Percentiles rank a stretch among this genome's conserved stretches.
Conservation (phyloP, 2,113 vertebrate genomes). For the Cavia aperea region DNA sequence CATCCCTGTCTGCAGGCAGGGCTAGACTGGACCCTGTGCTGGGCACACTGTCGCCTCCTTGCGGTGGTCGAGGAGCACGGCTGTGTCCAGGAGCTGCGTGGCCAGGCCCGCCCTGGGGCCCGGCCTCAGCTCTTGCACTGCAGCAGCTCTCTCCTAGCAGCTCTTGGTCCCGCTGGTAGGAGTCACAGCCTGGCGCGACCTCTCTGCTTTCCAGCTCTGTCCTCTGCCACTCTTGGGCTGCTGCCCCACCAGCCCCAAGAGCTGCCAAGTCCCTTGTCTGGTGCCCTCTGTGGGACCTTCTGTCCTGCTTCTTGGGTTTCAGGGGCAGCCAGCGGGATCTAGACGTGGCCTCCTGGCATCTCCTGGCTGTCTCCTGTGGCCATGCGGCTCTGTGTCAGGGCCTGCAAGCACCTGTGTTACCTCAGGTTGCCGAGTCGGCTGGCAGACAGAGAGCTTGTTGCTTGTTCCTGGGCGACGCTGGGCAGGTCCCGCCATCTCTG, state of each 20-base stretch:
- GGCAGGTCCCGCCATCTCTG: background rate
- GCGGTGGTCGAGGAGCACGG: background rate
- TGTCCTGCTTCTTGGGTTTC: slow-evolving; percentile 41
- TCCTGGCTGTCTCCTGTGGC: slow-evolving; percentile 39
- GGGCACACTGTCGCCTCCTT: background rate
- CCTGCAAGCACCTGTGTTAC: background rate
- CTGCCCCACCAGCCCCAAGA: accelerated
- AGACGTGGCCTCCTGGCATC: background rate
- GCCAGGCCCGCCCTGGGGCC: background rate
- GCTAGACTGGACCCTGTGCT: background rate
- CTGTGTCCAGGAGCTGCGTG: accelerated
- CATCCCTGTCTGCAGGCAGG: background rate
- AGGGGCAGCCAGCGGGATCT: slow-evolving; percentile 17
- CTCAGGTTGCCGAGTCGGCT: background rate
- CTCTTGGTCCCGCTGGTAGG: background rate
- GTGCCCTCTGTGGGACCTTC: background rate
- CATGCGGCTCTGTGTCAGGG: slow-evolving; percentile 15
- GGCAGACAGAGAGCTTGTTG: background rate
- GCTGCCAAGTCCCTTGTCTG: background rate
- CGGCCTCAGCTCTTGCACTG: background rate
- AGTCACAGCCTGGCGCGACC: background rate
- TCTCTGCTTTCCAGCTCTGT: background rate
- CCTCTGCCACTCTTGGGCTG: background rate
- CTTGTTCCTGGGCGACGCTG: background rate
- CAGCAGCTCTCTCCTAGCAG: accelerated